phyloP scores from a whole-genome alignment of 2,888 invertebrate genomes.

The Cantharis flavilabris region DNA sequence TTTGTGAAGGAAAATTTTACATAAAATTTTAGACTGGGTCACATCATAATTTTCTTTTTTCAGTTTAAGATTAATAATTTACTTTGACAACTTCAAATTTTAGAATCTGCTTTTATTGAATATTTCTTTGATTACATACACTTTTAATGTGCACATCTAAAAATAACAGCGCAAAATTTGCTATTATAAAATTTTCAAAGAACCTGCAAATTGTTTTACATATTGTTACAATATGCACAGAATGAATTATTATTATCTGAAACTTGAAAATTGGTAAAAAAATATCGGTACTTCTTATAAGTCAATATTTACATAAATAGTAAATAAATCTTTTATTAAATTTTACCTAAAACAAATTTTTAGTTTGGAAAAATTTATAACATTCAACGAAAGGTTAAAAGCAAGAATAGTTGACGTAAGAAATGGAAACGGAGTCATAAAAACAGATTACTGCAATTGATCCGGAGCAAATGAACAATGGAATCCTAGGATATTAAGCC shows the following conservation, averaged over 20 bases:
- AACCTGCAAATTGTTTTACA: neutral
- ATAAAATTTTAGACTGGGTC: too few species aligned
- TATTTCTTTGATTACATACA: too few species aligned
- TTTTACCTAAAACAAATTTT: neutral
- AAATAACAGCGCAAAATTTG: neutral
- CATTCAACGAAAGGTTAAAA: conserved; percentile 9
- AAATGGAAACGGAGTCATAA: conserved; percentile 21
- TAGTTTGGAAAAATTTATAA: neutral
- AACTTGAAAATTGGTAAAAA: neutral
- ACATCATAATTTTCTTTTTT: too few species aligned
- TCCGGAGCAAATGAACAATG: conserved; percentile 39
- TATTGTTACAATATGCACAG: neutral
- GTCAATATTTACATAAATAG: neutral
- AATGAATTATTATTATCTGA: neutral
- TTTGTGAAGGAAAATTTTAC: too few species aligned
- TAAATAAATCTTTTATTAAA: neutral
- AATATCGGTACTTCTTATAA: neutral
- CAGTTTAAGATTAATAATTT: too few species aligned
- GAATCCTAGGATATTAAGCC: conserved; percentile 38
- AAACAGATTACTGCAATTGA: conserved; percentile 21
- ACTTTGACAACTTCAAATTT: too few species aligned
- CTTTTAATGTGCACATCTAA: too few species aligned
- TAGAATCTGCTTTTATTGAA: too few species aligned
- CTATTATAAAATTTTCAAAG: neutral
- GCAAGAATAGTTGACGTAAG: conserved; percentile 14